Percentiles rank a stretch among this genome's conserved stretches.
phyloP scores from a whole-genome alignment of 2,797 vertebrate genomes.

The Toxotes lorentzi region DNA sequence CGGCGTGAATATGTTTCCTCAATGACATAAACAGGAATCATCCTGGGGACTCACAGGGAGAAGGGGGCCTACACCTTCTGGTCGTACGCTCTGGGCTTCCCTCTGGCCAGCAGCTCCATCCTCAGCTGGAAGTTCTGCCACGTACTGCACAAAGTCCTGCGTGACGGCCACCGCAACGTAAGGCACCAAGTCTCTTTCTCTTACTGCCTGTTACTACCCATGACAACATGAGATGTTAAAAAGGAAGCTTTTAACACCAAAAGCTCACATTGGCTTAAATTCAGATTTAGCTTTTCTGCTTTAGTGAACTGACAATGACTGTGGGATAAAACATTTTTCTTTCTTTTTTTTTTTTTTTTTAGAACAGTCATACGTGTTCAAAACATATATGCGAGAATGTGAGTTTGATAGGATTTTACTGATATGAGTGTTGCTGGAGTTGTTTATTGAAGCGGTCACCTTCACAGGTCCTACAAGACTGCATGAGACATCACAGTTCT shows the following conservation, averaged over 20 bases:
- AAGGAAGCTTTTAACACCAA: background rate
- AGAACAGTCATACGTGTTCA: background rate
- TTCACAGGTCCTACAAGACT: slow-evolving; percentile 97
- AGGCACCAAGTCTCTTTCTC: slow-evolving; percentile 57
- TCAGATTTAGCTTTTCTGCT: background rate
- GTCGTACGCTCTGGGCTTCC: slow-evolving; percentile 95
- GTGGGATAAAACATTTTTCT: too few species aligned
- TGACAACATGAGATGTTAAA: background rate
- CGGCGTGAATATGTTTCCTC: too few species aligned
- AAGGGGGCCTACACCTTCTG: slow-evolving; percentile 98
- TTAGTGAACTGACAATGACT: background rate
- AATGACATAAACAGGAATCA: slow-evolving; percentile 89
- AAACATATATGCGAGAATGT: background rate
- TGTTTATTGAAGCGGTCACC: slow-evolving; percentile 16
- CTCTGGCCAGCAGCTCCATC: slow-evolving; percentile 92
- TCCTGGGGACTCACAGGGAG: slow-evolving; percentile 95
- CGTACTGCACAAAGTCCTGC: slow-evolving; percentile 95
- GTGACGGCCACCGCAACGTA: slow-evolving; percentile 95
- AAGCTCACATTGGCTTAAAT: background rate
- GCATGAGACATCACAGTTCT: slow-evolving; percentile 93
- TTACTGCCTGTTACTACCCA: background rate
- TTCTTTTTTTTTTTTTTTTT: background rate
- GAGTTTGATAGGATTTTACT: background rate
- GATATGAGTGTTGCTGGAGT: background rate
- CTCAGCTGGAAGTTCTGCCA: slow-evolving; percentile 99